These are phyloP conservation scores for Carcina quercana DNA, from an alignment of 2,888 invertebrate genomes.

Conservation along the genomic window DNA sequence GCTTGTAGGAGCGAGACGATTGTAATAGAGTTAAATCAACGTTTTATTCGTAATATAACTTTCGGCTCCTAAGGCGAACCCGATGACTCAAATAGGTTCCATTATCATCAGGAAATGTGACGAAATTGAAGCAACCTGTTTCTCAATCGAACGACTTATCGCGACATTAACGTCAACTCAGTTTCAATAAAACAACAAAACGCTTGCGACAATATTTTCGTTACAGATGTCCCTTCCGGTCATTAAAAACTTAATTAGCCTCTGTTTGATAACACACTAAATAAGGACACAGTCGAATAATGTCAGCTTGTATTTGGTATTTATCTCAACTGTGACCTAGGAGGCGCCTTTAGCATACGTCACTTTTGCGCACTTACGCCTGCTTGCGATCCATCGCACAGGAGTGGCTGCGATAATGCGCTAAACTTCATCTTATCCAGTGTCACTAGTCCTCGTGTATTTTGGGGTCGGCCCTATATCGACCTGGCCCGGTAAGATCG, in stretches of 20 bases:
- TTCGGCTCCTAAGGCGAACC: conserved; percentile 39
- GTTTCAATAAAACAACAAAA: conserved; percentile 15
- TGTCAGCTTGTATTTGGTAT: too few relatives aligned
- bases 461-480: too few relatives aligned
- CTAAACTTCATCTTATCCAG: too few relatives aligned
- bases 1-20: not conserved
- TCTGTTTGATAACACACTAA: conserved; percentile 3
- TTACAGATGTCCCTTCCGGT: conserved; percentile 20
- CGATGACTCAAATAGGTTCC: conserved; percentile 67
- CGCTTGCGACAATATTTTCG: conserved; percentile 21
- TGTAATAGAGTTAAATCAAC: conserved; percentile 1
- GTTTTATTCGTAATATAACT: conserved; percentile 14
- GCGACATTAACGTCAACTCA: conserved; percentile 45
- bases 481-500: too few relatives aligned
- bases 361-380: too few relatives aligned
- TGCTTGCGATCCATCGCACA: too few relatives aligned
- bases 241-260: conserved; percentile 13
- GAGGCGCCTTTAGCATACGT: too few relatives aligned
- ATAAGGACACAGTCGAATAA: conserved; percentile 6
- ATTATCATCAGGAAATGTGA: conserved; percentile 53
- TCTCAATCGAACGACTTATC: conserved; percentile 52
- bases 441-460: too few relatives aligned
- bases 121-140: conserved; percentile 46
- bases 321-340: too few relatives aligned
- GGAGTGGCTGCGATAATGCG: too few relatives aligned